Percentiles rank a stretch among this genome's conserved stretches.
Conservation (phyloP, 2,888 invertebrate genomes). For the Pteria penguin region DNA sequence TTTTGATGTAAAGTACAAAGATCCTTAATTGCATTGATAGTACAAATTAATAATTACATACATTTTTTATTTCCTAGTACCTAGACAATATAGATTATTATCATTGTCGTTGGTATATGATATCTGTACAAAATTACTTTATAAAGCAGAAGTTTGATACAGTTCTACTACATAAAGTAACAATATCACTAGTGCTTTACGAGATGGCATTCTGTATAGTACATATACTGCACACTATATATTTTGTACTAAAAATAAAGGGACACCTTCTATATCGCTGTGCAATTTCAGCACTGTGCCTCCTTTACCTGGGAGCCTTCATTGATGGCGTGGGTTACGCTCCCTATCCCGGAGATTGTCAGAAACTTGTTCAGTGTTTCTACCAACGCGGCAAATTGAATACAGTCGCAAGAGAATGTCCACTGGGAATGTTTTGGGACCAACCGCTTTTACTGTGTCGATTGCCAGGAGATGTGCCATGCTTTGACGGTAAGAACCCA, state of each 20-base stretch:
- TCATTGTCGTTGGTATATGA: no score
- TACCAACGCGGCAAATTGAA: constrained; percentile 17
- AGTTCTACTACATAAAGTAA: no score
- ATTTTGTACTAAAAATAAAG: not conserved
- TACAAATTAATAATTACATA: no score
- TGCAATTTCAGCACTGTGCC: constrained; percentile 21
- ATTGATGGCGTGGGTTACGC: constrained; percentile 26
- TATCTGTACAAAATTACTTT: no score
- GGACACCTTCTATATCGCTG: not conserved
- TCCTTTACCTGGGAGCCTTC: constrained; percentile 25
- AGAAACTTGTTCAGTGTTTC: constrained; percentile 35
- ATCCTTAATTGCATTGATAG: no score
- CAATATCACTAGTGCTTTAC: no score
- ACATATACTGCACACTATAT: no score
- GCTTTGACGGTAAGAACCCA: constrained; percentile 33
- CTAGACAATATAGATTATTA: no score
- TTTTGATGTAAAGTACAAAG: no score
- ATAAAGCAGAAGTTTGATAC: no score
- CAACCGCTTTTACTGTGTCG: constrained; percentile 20
- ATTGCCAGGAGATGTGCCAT: constrained; percentile 29
- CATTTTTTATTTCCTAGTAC: no score
- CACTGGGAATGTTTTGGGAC: constrained; percentile 39
- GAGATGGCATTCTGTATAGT: no score
- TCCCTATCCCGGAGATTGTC: constrained; percentile 27
- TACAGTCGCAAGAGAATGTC: constrained; percentile 32